Evolutionary conservation across 1,140 invertebrate genomes (phyloP).

Genomic region (Drosophila mayri): DNA sequence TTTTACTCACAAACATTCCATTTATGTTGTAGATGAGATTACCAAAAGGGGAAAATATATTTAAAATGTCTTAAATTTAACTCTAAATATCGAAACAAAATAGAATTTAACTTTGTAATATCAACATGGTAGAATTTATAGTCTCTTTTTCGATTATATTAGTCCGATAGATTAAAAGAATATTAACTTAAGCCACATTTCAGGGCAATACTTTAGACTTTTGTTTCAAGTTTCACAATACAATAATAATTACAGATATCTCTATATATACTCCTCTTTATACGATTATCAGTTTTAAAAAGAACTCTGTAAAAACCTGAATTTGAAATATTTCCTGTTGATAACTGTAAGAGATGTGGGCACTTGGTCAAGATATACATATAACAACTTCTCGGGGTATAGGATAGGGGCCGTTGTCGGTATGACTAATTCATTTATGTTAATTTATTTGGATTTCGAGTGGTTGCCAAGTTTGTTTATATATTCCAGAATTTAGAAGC

Average conservation of each 20-base stretch:
- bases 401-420: not conserved
- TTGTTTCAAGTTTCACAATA: too few species aligned
- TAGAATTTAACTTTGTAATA: too few species aligned
- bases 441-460: not conserved
- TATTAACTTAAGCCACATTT: too few species aligned
- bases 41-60: not conserved
- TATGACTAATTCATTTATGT: conserved; percentile 7
- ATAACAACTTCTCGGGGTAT: not conserved
- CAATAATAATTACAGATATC: too few species aligned
- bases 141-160: too few species aligned
- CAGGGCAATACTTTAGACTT: too few species aligned
- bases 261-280: too few species aligned
- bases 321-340: not conserved
- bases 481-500: not conserved
- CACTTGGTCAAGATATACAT: not conserved
- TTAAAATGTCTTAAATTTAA: too few species aligned
- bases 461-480: not conserved
- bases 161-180: too few species aligned
- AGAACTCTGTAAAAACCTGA: not conserved
- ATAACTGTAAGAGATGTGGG: not conserved
- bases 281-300: too few species aligned
- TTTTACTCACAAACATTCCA: not conserved
- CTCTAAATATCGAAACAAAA: not conserved
- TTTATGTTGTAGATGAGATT: not conserved
- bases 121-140: too few species aligned